Percentiles rank a stretch among this genome's conserved stretches.
phyloP scores from a whole-genome alignment of 2,113 vertebrate genomes.

The Myxocyprinus asiaticus region DNA sequence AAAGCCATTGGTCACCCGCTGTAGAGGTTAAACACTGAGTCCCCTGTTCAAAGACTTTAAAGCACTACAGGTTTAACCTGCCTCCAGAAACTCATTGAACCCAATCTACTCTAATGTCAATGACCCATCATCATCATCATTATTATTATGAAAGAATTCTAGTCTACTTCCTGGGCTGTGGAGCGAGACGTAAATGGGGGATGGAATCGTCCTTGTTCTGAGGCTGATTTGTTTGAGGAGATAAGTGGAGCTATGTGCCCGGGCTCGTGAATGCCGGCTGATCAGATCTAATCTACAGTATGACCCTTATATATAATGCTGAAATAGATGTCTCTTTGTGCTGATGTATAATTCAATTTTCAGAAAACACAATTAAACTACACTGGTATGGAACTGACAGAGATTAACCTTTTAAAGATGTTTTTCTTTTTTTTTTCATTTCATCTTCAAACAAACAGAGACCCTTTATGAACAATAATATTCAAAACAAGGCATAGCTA shows the following conservation, averaged over 20 bases:
- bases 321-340: slow-evolving; percentile 3
- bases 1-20: slow-evolving; percentile 27
- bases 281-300: neutral
- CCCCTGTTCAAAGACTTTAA: neutral
- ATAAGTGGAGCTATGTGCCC: slow-evolving; percentile 3
- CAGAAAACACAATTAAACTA: neutral
- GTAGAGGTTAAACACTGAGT: slow-evolving; percentile 20
- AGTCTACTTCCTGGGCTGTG: neutral
- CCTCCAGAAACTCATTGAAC: slow-evolving; percentile 28
- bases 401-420: too few species aligned
- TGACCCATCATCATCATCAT: slow-evolving; percentile 12
- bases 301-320: neutral
- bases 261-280: neutral
- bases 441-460: too few species aligned
- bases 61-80: too few species aligned
- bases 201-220: neutral
- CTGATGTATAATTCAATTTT: slow-evolving; percentile 20
- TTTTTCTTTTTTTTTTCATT: too few species aligned
- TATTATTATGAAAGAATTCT: neutral
- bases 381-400: too few species aligned
- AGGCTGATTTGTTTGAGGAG: neutral
- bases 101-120: slow-evolving; percentile 24
- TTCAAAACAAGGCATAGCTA: too few species aligned
- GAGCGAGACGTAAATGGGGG: neutral
- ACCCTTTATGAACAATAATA: too few species aligned